phyloP scores from a whole-genome alignment of 2,797 vertebrate genomes.

The Hapalemur alaotrensis region DNA sequence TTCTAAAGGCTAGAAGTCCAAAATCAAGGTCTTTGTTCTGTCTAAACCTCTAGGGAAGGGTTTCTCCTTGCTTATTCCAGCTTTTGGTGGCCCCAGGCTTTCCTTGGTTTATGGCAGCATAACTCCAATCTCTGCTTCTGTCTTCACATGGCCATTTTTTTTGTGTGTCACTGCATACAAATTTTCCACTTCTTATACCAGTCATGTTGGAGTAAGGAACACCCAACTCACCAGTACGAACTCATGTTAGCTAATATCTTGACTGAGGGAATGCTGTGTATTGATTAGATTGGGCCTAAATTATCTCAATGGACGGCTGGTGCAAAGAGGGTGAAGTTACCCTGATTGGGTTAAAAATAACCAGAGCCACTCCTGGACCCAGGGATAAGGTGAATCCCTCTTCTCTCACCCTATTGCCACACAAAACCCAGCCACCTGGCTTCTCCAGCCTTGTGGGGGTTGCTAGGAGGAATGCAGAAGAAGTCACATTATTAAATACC shows the following conservation, averaged over 20 bases:
- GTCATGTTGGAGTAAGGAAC: background rate
- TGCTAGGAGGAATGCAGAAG: background rate
- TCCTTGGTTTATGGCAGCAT: background rate
- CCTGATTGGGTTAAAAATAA: background rate
- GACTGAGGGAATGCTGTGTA: background rate
- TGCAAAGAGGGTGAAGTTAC: background rate
- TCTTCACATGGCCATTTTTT: background rate
- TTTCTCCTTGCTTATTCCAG: background rate
- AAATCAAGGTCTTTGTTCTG: background rate
- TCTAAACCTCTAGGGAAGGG: too few relatives aligned
- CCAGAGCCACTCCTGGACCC: background rate
- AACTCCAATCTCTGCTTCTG: background rate
- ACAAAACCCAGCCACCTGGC: background rate
- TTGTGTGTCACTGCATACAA: background rate
- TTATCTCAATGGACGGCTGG: background rate
- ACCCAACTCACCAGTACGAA: accelerated
- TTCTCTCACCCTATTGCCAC: background rate
- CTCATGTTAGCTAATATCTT: background rate
- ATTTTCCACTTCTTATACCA: background rate
- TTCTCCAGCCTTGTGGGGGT: background rate
- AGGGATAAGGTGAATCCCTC: background rate
- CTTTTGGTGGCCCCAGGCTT: too few relatives aligned
- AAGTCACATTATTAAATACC: background rate
- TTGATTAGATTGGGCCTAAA: background rate
- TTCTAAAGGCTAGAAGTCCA: background rate